Conservation (phyloP, 2,888 invertebrate species). For the Sceliomorpha sp. region DNA sequence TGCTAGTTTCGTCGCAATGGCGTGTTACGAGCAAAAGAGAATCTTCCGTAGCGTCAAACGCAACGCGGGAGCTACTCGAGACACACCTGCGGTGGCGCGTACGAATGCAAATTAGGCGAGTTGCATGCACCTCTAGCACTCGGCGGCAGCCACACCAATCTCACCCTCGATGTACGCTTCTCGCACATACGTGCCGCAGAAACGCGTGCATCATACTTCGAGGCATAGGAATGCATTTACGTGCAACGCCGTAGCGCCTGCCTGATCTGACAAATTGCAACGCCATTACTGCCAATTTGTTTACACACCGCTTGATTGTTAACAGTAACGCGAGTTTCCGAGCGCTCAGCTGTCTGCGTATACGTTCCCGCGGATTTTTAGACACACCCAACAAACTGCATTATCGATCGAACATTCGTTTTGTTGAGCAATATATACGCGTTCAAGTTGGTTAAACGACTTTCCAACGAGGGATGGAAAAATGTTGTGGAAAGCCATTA, state of each 20-base stretch:
- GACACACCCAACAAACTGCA: constrained; percentile 8
- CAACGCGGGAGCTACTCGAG: constrained; percentile 35
- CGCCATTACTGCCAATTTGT: constrained; percentile 77
- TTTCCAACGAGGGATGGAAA: no score
- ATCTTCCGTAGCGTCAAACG: constrained; percentile 38
- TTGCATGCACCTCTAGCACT: constrained; percentile 46
- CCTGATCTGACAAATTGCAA: constrained; percentile 75
- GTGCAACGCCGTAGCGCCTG: constrained; percentile 54
- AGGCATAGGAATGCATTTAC: constrained; percentile 39
- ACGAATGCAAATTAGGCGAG: constrained; percentile 49
- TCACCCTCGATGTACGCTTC: constrained; percentile 39
- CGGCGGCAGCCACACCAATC: constrained; percentile 46
- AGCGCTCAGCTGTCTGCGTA: constrained; percentile 25
- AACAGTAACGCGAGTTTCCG: constrained; percentile 28
- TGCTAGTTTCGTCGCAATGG: constrained; percentile 17
- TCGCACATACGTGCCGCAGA: constrained; percentile 43
- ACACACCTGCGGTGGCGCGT: constrained; percentile 50
- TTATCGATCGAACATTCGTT: no score
- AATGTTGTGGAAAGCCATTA: no score
- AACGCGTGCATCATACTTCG: constrained; percentile 48
- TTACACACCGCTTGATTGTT: constrained; percentile 72
- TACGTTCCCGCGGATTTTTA: constrained; percentile 36
- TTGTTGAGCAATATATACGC: no score
- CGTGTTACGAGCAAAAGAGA: constrained; percentile 20
- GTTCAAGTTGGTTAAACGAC: no score